phyloP scores from a whole-genome alignment of 1,140 invertebrate genomes.

The Aphis gossypii region DNA sequence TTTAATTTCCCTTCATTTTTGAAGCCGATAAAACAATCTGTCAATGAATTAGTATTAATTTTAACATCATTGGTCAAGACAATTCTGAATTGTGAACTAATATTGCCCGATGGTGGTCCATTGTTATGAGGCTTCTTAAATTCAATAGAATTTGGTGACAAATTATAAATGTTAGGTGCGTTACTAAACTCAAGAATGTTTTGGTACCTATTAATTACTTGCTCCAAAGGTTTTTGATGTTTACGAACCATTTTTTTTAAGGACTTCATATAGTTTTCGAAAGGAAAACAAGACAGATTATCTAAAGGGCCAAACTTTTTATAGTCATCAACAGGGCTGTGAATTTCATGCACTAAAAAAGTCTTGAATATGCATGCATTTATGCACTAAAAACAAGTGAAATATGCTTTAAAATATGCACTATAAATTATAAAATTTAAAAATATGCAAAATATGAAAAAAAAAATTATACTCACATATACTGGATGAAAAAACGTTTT shows the following conservation, averaged over 20 bases:
- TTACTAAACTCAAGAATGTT: neutral
- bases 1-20: neutral
- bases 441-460: no score
- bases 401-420: no score
- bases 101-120: neutral
- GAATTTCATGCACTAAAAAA: no score
- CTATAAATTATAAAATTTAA: no score
- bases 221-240: conserved; percentile 28
- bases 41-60: neutral
- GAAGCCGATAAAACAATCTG: neutral
- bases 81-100: neutral
- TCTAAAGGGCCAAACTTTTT: neutral
- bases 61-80: neutral
- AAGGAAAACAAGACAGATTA: neutral
- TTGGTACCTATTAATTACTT: neutral
- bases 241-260: conserved; percentile 12
- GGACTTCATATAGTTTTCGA: conserved; percentile 26
- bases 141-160: neutral
- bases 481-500: no score
- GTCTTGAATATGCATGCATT: no score
- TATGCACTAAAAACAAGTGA: no score
- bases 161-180: neutral
- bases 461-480: no score
- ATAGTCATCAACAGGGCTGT: neutral
- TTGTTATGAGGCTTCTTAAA: neutral